A percentile compares a stretch with the other conserved stretches of the same genome.
Conservation (phyloP, 2,888 invertebrate species). For the Ophion ventricosus region DNA sequence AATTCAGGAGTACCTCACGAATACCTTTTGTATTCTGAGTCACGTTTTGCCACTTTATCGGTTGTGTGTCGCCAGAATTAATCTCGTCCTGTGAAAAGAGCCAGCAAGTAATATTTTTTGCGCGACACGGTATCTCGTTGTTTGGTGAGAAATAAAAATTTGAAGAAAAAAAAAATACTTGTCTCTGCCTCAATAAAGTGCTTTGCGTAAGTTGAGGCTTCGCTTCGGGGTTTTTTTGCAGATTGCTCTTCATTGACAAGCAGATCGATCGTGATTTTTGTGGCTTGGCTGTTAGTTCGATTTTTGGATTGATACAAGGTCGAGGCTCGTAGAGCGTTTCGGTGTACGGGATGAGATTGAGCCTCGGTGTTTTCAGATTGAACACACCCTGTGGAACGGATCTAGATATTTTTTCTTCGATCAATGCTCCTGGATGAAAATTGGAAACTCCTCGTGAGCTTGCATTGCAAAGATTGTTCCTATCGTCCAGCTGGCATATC, state of each 20-base stretch:
- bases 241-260: conserved; percentile 55
- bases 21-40: conserved; percentile 70
- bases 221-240: conserved; percentile 45
- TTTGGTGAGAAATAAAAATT: neutral
- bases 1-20: conserved; percentile 73
- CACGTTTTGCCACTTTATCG: conserved; percentile 38
- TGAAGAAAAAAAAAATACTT: conserved; percentile 52
- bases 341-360: conserved; percentile 27
- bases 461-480: conserved; percentile 22
- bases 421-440: conserved; percentile 17
- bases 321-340: conserved; percentile 40
- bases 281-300: conserved; percentile 44
- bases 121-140: too few species aligned
- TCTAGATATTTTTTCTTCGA: conserved; percentile 17
- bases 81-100: conserved; percentile 49
- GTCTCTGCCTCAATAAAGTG: conserved; percentile 62
- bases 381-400: conserved; percentile 33
- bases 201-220: conserved; percentile 60
- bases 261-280: conserved; percentile 37
- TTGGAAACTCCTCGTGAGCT: conserved; percentile 31
- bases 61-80: conserved; percentile 29
- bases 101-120: neutral
- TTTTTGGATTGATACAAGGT: conserved; percentile 18
- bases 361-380: conserved; percentile 34
- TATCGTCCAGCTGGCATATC: conserved; percentile 2